These are phyloP conservation scores for Grammomys surdaster DNA, from an alignment of 2,113 vertebrate species.

Conservation along the genomic window DNA sequence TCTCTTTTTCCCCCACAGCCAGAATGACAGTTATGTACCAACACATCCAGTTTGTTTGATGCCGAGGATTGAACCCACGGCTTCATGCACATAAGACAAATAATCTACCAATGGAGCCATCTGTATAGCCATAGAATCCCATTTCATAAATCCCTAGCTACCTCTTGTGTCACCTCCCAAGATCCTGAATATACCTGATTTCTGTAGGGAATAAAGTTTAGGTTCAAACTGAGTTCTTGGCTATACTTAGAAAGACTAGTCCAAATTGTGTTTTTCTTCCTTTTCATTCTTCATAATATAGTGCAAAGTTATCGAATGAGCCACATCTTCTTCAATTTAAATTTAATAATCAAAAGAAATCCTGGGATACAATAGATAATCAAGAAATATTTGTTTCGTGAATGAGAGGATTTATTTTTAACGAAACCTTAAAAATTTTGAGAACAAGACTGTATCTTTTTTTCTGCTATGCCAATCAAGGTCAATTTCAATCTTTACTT, in stretches of 20 bases:
- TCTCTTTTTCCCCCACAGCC: neutral
- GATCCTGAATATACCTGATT: slow-evolving; percentile 36
- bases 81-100: neutral
- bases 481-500: slow-evolving; percentile 56
- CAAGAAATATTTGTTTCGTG: slow-evolving; percentile 45
- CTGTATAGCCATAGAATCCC: neutral
- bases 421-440: slow-evolving; percentile 50
- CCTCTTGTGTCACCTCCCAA: neutral
- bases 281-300: slow-evolving; percentile 52
- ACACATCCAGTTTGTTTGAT: neutral
- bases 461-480: slow-evolving; percentile 19
- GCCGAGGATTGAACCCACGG: neutral
- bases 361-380: slow-evolving; percentile 43
- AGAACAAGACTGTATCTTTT: slow-evolving; percentile 40
- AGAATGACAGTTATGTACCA: neutral
- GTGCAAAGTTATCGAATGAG: slow-evolving; percentile 29
- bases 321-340: slow-evolving; percentile 55
- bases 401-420: slow-evolving; percentile 54
- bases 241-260: slow-evolving; percentile 45
- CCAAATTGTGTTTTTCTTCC: slow-evolving; percentile 18
- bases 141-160: slow-evolving; percentile 17
- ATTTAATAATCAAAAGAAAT: slow-evolving; percentile 65
- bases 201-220: slow-evolving; percentile 58
- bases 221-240: slow-evolving; percentile 37
- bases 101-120: neutral